These are phyloP conservation scores for Noctuana brunneofusca DNA, from an alignment of 2,888 invertebrate species.

Conservation along the genomic window DNA sequence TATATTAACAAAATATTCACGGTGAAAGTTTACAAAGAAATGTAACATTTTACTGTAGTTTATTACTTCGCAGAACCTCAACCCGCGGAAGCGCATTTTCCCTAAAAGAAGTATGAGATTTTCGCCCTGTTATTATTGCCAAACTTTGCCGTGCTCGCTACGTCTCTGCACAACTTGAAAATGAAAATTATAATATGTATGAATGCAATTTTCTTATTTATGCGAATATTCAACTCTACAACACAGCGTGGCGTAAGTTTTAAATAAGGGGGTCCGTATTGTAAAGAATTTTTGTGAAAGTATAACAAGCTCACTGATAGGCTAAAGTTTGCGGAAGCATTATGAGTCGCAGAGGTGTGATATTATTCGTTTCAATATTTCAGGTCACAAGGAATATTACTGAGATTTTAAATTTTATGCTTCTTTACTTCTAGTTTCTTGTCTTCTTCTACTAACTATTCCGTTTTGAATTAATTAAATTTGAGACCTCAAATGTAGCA, in stretches of 20 bases:
- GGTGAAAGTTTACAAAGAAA: slow-evolving; percentile 19
- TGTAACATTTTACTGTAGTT: slow-evolving; percentile 21
- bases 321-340: not conserved
- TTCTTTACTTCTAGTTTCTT: not conserved
- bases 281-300: slow-evolving; percentile 19
- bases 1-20: not conserved
- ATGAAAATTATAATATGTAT: slow-evolving; percentile 38
- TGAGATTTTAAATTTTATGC: not conserved
- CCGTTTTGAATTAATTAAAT: no score
- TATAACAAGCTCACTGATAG: slow-evolving; percentile 12
- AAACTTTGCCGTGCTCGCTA: slow-evolving; percentile 36
- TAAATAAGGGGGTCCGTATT: slow-evolving; percentile 15
- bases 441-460: no score
- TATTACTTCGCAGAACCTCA: slow-evolving; percentile 24
- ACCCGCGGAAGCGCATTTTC: slow-evolving; percentile 25
- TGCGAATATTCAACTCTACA: slow-evolving; percentile 22
- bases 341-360: not conserved
- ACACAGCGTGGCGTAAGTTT: slow-evolving; percentile 19
- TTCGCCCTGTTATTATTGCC: slow-evolving; percentile 36
- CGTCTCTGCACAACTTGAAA: slow-evolving; percentile 37
- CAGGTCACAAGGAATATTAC: not conserved
- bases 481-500: no score
- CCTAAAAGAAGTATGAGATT: slow-evolving; percentile 33
- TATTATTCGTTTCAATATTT: not conserved
- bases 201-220: slow-evolving; percentile 37